A percentile compares a stretch with the other conserved stretches of the same genome.
These are phyloP conservation scores for Phyllostomus hastatus DNA, from an alignment of 2,113 vertebrate species.

Conservation along the genomic window DNA sequence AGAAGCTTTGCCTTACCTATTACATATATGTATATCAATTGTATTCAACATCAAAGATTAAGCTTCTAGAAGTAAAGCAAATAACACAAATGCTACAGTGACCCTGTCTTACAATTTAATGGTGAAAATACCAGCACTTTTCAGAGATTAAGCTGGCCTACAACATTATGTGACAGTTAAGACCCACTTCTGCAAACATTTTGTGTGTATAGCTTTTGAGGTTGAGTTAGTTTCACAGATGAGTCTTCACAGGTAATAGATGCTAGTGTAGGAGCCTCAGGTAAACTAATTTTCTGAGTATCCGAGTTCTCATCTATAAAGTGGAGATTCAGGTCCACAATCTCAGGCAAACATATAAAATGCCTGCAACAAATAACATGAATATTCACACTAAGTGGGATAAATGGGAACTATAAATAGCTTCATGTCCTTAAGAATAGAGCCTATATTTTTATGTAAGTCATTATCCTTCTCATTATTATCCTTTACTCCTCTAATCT, in stretches of 20 bases:
- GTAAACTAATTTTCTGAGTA: neutral
- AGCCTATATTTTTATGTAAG: neutral
- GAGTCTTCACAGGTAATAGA: neutral
- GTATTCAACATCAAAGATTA: neutral
- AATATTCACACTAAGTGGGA: neutral
- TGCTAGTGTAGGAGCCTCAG: neutral
- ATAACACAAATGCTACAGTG: neutral
- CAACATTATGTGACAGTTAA: neutral
- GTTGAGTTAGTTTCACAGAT: neutral
- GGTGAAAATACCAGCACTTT: neutral
- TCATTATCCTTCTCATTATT: neutral
- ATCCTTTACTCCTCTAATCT: neutral
- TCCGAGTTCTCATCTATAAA: neutral
- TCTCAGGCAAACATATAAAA: slow-evolving; percentile 25
- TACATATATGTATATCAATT: neutral
- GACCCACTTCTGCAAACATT: neutral
- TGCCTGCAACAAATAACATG: neutral
- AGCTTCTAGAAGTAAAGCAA: neutral
- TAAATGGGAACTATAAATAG: neutral
- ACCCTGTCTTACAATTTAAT: neutral
- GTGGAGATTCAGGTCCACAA: neutral
- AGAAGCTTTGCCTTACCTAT: neutral
- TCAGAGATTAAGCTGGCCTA: neutral
- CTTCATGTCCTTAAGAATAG: neutral
- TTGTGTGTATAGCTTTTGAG: neutral